Evolutionary conservation across 2,888 invertebrate genomes (phyloP), one percentile per base, ranked within the genome.

Genomic region (Caenorhabditis zanzibari): DNA sequence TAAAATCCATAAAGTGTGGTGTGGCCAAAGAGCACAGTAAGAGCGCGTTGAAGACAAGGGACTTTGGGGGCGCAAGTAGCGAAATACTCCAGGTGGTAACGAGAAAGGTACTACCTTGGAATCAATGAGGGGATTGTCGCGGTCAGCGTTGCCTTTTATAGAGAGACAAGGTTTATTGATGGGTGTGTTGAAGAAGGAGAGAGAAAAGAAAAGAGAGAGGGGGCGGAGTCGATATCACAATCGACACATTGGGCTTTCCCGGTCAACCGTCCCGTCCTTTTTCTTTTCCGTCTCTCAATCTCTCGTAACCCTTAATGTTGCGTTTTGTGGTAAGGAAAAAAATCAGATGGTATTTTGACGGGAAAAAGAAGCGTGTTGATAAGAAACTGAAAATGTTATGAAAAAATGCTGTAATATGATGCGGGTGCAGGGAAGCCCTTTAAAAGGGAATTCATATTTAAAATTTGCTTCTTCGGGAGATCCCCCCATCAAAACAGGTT

Each of bases 201-300:
- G 49, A 24, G 28, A 12, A 12, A 38, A 12, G 10, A 22, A n/a
- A 10, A 49, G 19, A 22, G 49, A 32, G 32, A 32, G 32, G 38
- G 64, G 81, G 81, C 75, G 75, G 69, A 68, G 81, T 44, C 64
- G 56, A 6, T 16, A 54, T 44, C 28, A 69, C 44, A 52, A 71
- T 81, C 58, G 75, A 76, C 72, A 76, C 72, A 69, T 66, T 63
- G 73, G 82, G 77, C 82, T 77, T 82, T 77, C 77, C 82, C 73
- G 82, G 77, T 77, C 77, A 82, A 82, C 63, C 69, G 73, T 74
- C 73, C 82, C 73, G 49, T 77, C 49, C 19, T 35, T 38, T 47
- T 38, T 63, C 54, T 14, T 38, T 56, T 54, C 54, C 38, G 24
- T 35, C 38, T 68, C 68, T 52, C 26, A 24, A 32, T 32, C 38